These are phyloP conservation scores for Drosophila robusta DNA, from an alignment of 2,888 invertebrate species.

Conservation along the genomic window DNA sequence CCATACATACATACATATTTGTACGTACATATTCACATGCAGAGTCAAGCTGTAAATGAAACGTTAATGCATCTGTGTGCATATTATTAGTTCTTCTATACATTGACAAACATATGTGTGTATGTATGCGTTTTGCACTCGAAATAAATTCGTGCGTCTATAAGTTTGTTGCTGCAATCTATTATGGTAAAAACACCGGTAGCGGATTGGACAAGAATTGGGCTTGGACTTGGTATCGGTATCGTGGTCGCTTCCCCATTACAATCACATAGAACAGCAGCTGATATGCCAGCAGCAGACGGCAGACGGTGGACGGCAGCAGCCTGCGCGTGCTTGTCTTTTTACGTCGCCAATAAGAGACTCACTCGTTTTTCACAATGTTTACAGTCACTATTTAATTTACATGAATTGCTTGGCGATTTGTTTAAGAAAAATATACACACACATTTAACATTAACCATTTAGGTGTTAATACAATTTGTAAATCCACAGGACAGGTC, in stretches of 20 bases:
- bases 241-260: slow-evolving; percentile 40
- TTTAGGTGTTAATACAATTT: slow-evolving; percentile 39
- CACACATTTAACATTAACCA: slow-evolving; percentile 45
- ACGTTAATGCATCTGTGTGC: slow-evolving; percentile 20
- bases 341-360: slow-evolving; percentile 38
- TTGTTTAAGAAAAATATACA: slow-evolving; percentile 1
- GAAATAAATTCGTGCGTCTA: slow-evolving; percentile 15
- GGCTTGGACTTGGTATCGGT: slow-evolving; percentile 40
- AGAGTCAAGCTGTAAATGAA: neutral
- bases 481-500: slow-evolving; percentile 44
- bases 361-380: neutral
- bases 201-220: slow-evolving; percentile 35
- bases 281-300: slow-evolving; percentile 58
- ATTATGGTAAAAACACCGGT: slow-evolving; percentile 58
- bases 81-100: slow-evolving; percentile 9
- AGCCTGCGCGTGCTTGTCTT: slow-evolving; percentile 69
- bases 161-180: neutral
- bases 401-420: neutral
- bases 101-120: neutral
- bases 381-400: neutral
- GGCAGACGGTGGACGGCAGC: slow-evolving; percentile 1
- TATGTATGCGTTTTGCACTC: slow-evolving; percentile 11
- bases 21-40: slow-evolving; percentile 7
- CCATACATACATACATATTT: neutral
- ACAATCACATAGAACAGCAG: slow-evolving; percentile 51